A percentile compares a stretch with the other conserved stretches of the same genome.
These are phyloP conservation scores for Perca schrenkii DNA, from an alignment of 2,113 vertebrate genomes.

Conservation along the genomic window DNA sequence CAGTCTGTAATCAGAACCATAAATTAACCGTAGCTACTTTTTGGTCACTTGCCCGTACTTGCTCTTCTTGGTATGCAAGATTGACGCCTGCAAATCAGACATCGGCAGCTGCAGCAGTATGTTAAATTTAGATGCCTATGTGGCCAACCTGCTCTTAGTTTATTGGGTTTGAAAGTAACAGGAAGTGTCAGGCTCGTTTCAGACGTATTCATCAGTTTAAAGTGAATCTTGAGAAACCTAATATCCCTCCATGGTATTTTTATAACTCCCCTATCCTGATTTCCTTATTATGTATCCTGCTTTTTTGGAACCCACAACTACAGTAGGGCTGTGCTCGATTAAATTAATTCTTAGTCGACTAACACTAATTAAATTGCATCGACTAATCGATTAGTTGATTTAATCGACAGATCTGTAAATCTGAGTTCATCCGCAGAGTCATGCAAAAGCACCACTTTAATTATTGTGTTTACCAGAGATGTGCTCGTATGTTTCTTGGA, in stretches of 20 bases:
- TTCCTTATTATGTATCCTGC: background rate
- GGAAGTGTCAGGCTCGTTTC: background rate
- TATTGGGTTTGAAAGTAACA: background rate
- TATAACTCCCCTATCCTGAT: background rate
- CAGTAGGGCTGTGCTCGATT: background rate
- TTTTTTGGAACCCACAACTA: constrained; percentile 2
- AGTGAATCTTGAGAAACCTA: background rate
- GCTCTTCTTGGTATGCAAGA: constrained; percentile 52
- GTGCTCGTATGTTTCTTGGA: too few relatives aligned
- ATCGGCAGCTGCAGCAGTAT: constrained; percentile 18
- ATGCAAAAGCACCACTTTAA: too few relatives aligned
- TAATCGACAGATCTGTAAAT: too few relatives aligned
- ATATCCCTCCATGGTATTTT: background rate
- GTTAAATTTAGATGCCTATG: background rate
- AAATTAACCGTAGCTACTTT: background rate
- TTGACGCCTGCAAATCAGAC: constrained; percentile 32
- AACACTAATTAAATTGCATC: too few relatives aligned
- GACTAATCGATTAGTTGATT: too few relatives aligned
- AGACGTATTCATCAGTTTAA: background rate
- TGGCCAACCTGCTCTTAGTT: constrained; percentile 15
- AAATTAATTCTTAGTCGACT: too few relatives aligned
- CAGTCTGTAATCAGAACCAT: constrained; percentile 17
- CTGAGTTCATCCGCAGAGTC: too few relatives aligned
- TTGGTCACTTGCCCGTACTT: constrained; percentile 53
- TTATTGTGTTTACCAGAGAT: too few relatives aligned